Evolutionary conservation across 2,113 vertebrate species (phyloP).

Genomic region (Odocoileus hemionus): DNA sequence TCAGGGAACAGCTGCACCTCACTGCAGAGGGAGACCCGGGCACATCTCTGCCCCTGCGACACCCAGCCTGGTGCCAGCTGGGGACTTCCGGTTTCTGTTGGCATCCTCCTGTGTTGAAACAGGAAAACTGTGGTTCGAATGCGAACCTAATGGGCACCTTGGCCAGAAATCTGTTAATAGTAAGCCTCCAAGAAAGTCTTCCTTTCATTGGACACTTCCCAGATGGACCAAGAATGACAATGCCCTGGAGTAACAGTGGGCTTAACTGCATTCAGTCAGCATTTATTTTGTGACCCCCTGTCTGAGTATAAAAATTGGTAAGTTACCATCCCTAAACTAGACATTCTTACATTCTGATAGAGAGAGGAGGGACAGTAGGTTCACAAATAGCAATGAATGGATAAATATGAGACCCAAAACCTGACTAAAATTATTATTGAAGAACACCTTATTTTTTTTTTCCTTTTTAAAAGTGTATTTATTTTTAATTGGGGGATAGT

Average conservation of each 20-base stretch:
- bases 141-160: not conserved
- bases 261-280: not conserved
- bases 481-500: not conserved
- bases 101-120: rapidly evolving
- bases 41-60: not conserved
- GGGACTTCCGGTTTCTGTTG: rapidly evolving
- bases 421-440: not conserved
- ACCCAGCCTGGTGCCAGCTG: not conserved
- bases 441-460: not conserved
- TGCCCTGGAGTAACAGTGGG: not conserved
- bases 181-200: not conserved
- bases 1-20: rapidly evolving
- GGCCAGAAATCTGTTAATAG: not conserved
- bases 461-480: not conserved
- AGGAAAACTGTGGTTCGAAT: not conserved
- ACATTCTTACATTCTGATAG: not conserved
- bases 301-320: not conserved
- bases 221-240: not conserved
- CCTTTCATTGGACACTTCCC: not conserved
- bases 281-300: not conserved
- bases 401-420: not conserved
- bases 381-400: not conserved
- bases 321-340: not conserved
- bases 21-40: not conserved
- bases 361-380: not conserved